Evolutionary conservation across 2,797 vertebrate species (phyloP), one percentile per base, ranked within the genome.

Genomic region (Semaprochilodus insignis): DNA sequence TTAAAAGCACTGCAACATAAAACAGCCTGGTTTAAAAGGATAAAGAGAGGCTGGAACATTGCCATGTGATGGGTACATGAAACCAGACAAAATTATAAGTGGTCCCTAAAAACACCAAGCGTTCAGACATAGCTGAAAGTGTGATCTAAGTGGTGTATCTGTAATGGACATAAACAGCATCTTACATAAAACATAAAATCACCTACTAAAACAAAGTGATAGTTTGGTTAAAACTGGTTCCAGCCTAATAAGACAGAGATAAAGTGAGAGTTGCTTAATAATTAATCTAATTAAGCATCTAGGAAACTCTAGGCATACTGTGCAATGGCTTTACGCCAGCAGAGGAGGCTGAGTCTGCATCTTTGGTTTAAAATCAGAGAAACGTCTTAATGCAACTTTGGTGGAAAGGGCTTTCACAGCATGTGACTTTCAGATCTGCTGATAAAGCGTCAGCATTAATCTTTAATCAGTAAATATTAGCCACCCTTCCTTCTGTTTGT

Each of bases 251-350:
- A 81, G 55, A 85, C 78, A 75, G 54, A 83, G 84, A 80, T 70
- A 73, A 87, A 87, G 88, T 87, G 87, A 55, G 88, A 85, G 88
- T 89, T 90, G 72, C 91, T 89, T 92, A 92, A 92, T 93, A 92
- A 94, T 93, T 90, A 92, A 84, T 60, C 83, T 91, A 91, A 92
- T 94, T 89, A 93, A 89, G 87, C 87, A 88, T 92, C 86, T 88
- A 83, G 77, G 88, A 79, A 55, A 85, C 40, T 52, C 17, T 74
- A 84, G 62, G 72, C 82, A 44, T 34, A 34, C 4, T 86, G 88
- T 88, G 90, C 91, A 74, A 78, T 78, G 74, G 62, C 65, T 57
- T 63, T 54, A 81, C 52, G 19, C 34, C 75, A 14, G 57, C 1
- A 31, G 27, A 40, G 5, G 11, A 31, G 21, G 7, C 19, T 69